These are phyloP conservation scores for Chanos chanos DNA, from an alignment of 2,797 vertebrate species.

Conservation along the genomic window DNA sequence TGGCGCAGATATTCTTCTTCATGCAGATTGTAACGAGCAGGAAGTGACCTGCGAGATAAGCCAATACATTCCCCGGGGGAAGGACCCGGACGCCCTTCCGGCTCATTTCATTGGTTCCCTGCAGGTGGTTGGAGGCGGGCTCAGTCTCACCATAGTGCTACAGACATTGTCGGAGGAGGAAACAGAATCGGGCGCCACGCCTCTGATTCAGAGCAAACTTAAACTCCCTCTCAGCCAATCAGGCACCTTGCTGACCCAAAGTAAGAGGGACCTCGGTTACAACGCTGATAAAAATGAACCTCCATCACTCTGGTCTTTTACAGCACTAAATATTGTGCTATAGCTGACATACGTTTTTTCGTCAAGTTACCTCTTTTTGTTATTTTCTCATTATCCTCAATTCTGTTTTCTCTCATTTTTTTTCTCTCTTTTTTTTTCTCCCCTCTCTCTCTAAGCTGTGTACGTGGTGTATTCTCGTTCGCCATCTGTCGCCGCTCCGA, in stretches of 20 bases:
- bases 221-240: constrained; percentile 67
- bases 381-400: background rate
- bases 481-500: constrained; percentile 52
- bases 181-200: constrained; percentile 18
- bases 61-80: constrained; percentile 52
- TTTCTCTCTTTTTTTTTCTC: constrained; percentile 7
- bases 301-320: no score
- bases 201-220: constrained; percentile 63
- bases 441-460: constrained; percentile 62
- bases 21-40: constrained; percentile 74
- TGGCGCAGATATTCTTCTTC: constrained; percentile 69
- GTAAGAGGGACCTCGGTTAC: no score
- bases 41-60: constrained; percentile 78
- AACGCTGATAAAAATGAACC: no score
- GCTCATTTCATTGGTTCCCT: constrained; percentile 70
- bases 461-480: constrained; percentile 75
- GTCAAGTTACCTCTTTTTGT: background rate
- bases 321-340: no score
- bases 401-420: background rate
- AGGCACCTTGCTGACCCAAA: constrained; percentile 65
- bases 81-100: constrained; percentile 31
- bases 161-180: constrained; percentile 47
- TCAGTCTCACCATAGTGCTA: constrained; percentile 72
- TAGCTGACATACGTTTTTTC: background rate
- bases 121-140: constrained; percentile 63